Conservation (phyloP, 2,113 vertebrate genomes). For the Perca fluviatilis region DNA sequence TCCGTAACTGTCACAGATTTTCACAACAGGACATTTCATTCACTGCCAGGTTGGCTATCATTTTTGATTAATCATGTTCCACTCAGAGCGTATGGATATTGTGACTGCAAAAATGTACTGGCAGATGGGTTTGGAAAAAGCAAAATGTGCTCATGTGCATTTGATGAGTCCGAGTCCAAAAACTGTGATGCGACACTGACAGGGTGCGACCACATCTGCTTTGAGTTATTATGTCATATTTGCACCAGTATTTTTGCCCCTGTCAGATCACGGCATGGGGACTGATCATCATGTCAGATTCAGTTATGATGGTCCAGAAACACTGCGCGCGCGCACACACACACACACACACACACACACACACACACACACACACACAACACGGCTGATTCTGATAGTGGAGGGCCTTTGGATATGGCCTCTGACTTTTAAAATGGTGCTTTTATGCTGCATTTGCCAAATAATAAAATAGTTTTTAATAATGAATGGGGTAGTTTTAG, state of each 20-base stretch:
- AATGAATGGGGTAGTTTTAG: slow-evolving; percentile 19
- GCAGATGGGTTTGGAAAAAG: neutral
- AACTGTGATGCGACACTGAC: neutral
- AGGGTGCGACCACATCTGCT: slow-evolving; percentile 1
- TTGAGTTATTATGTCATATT: neutral
- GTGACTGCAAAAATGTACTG: neutral
- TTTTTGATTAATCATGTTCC: neutral
- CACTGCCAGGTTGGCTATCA: neutral
- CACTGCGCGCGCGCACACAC: neutral
- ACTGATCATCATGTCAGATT: slow-evolving; percentile 12
- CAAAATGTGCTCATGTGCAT: neutral
- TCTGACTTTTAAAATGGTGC: neutral
- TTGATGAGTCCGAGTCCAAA: neutral
- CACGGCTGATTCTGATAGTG: neutral
- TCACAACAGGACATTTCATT: neutral
- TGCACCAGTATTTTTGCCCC: neutral
- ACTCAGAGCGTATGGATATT: neutral
- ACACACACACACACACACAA: neutral
- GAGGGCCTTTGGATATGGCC: neutral
- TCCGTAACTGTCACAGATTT: neutral
- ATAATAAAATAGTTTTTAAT: neutral
- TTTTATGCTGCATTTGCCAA: neutral
- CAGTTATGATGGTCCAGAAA: neutral
- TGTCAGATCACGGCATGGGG: neutral
- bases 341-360: neutral